Evolutionary conservation across 2,888 invertebrate species (phyloP), one percentile per base, ranked within the genome.

Genomic region (Tuta absoluta): DNA sequence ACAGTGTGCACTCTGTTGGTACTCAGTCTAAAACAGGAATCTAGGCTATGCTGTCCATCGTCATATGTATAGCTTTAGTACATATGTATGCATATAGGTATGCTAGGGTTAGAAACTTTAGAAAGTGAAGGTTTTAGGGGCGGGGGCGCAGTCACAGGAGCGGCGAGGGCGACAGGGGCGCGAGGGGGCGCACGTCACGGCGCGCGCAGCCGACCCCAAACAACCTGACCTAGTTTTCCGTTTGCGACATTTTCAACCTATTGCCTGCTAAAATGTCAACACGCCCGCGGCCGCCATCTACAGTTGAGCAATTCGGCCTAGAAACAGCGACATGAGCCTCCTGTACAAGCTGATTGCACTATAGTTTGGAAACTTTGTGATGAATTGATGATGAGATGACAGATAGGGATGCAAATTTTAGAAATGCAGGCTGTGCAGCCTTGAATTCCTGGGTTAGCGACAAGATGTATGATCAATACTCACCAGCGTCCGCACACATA

Each of bases 181-280:
- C 89, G 88, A 77, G 70, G 67, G 67, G 33, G 24, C 74, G 89
- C 87, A 90, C 89, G 90, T 90, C 84, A 82, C 74, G 80, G 88
- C 89, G 90, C 85, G 87, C 89, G 89, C 87, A 82, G 19, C 67
- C 78, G 81, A 82, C 85, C 83, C 78, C 75, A 66, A 73, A 75
- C 68, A 65, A 63, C 53, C 53, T 90, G 90, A 91, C 91, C 91
- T 74, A 91, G 79, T 81, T 90, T 70, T 66, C 23, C 28, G 68
- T 79, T 88, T 87, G 84, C 87, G 85, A 89, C 85, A 87, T 72
- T 73, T 71, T 69, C 66, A 65, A 66, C 66, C 65, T 69, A 69
- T 68, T 57, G 67, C 67, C 65, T 65, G 64, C 69, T 69, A 73
- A 85, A 85, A 88, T 89, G 89, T 89, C 91, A 89, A 90, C 89